phyloP scores from a whole-genome alignment of 1,140 invertebrate genomes.

The Brachionus angularis region DNA sequence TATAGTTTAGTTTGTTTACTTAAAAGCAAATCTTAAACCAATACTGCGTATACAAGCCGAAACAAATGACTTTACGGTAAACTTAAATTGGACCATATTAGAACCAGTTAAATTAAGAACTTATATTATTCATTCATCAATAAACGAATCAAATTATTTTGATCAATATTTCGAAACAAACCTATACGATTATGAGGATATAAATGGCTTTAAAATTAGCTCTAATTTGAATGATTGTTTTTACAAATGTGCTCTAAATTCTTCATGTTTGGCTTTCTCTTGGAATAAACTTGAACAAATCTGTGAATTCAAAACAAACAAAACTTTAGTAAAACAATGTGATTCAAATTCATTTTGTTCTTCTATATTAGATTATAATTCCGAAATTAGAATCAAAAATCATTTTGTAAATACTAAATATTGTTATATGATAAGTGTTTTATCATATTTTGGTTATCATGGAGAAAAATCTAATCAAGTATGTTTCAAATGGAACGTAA shows the following conservation, averaged over 20 bases:
- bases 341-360: slow-evolving; percentile 21
- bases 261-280: slow-evolving; percentile 18
- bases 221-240: slow-evolving; percentile 23
- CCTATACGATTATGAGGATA: background rate
- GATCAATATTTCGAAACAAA: slow-evolving; percentile 36
- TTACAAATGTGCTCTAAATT: slow-evolving; percentile 16
- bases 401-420: slow-evolving; percentile 43
- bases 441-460: background rate
- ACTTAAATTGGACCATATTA: slow-evolving; percentile 10
- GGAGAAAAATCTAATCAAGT: slow-evolving; percentile 39
- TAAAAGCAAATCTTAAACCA: slow-evolving; percentile 24
- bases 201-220: background rate
- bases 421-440: slow-evolving; percentile 41
- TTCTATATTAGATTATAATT: slow-evolving; percentile 16
- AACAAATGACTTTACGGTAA: slow-evolving; percentile 6
- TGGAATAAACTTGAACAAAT: slow-evolving; percentile 5
- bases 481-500: slow-evolving; percentile 40
- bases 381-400: background rate
- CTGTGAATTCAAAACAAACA: slow-evolving; percentile 20
- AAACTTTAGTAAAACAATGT: background rate
- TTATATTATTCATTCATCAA: slow-evolving; percentile 26
- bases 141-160: slow-evolving; percentile 39
- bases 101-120: slow-evolving; percentile 33
- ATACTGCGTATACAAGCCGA: slow-evolving; percentile 19
- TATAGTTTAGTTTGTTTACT: slow-evolving; percentile 4